A percentile compares a stretch with the other conserved stretches of the same genome.
phyloP scores from a whole-genome alignment of 2,888 invertebrate species.

The Silvanus unidentatus region DNA sequence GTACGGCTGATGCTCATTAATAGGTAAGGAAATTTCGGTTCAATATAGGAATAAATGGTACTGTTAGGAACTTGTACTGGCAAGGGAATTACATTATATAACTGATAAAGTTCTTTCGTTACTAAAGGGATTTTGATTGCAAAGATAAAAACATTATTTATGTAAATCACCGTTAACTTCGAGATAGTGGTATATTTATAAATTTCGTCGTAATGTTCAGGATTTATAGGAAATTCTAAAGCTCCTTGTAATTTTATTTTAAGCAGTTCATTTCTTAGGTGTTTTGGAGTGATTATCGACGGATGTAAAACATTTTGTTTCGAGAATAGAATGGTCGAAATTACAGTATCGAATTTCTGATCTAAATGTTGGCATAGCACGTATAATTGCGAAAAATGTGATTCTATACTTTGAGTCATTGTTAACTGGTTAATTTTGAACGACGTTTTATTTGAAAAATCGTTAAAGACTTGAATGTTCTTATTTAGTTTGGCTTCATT shows the following conservation, averaged over 20 bases:
- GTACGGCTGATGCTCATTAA: neutral
- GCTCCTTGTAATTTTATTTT: neutral
- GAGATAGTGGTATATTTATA: slow-evolving; percentile 5
- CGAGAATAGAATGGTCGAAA: slow-evolving; percentile 6
- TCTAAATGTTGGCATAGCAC: neutral
- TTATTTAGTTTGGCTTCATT: slow-evolving; percentile 11
- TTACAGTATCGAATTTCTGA: slow-evolving; percentile 4
- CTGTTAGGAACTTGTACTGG: neutral
- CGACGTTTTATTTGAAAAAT: neutral
- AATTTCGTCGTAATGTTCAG: slow-evolving; percentile 1
- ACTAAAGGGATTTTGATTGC: neutral
- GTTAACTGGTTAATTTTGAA: neutral
- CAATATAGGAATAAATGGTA: neutral
- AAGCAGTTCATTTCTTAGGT: slow-evolving; percentile 7
- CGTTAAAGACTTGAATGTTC: neutral
- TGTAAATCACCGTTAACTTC: slow-evolving; percentile 5
- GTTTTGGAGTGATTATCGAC: slow-evolving; percentile 9
- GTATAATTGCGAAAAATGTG: too few relatives aligned
- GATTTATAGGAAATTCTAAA: neutral
- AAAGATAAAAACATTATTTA: neutral
- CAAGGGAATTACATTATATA: neutral
- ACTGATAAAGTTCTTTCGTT: neutral
- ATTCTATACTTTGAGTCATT: neutral
- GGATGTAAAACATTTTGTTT: slow-evolving; percentile 9
- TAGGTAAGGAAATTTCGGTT: neutral